Base-by-base conservation (phyloP, 2,888 invertebrate genomes). In the Cryptocephalus moraei region DNA sequence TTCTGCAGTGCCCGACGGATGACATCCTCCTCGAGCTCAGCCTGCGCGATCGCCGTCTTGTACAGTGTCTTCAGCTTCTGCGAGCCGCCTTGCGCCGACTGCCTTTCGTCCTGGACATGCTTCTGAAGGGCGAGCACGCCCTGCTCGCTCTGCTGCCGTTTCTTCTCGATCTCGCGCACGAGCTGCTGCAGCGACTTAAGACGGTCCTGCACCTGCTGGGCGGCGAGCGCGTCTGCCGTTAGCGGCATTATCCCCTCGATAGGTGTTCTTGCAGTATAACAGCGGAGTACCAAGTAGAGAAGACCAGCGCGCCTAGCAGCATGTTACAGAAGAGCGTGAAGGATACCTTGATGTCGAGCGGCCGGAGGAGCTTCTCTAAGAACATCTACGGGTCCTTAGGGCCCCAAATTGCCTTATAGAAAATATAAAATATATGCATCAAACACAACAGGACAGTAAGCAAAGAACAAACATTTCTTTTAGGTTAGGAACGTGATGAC, bases 1-100 rank as follows among this genome's bases (percentile, higher is more conserved):
- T 89, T 86, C 14, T 85, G 80, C 32, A 95, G 69, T 0, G 92
- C 90, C 52, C 84, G 83, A 8, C 92, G 76, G 9, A 95, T 75
- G 0, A 87, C 71, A 50, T 86, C 83, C 61, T 93, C 90, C 66
- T 95, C 94, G 58, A 84, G 82, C 51, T 86, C 83, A 0, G 91
- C 85, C 61, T 93, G 92, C 34, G 80, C 73, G 47, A 92, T 74
- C 1, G 90, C 88, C 10, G 83, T 76, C 65, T 85, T 88, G 62
- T 91, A 90, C 31, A 91, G 70, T 33, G 75, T 79, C 67, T 89
- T 89, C 48, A 93, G 65, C 70, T 92, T 92, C 66, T 60, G 67
- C 39, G 60, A 60, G 49, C 63, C 65, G 48, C 63, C 65, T 45
- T 63, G 62, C 31, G 57, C 58, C 41, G 56, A 49, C 49, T 65